Evolutionary conservation across 23 tunicate genomes (phyloP).

Genomic region (Halocynthia aurantium): DNA sequence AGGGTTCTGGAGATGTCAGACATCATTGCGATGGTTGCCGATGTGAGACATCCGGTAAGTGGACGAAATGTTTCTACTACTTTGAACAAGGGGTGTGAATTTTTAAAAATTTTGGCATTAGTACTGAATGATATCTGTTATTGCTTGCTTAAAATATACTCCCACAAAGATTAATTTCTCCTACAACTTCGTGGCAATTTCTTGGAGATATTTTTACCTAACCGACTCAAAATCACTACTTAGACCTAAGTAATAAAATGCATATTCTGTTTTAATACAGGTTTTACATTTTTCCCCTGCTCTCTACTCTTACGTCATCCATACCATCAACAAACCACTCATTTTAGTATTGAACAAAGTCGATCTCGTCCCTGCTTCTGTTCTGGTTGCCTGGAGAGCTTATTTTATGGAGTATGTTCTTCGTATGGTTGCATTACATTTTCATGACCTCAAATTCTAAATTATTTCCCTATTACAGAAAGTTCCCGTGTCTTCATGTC

Average conservation of each 20-base stretch:
- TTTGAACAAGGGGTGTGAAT: neutral
- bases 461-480: constrained; percentile 13
- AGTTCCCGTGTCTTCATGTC: constrained; percentile 62
- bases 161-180: no score
- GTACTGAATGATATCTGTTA: no score
- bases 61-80: no score
- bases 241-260: no score
- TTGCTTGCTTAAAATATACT: no score
- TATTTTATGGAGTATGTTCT: constrained; percentile 54
- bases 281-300: constrained; percentile 92
- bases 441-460: neutral
- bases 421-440: neutral
- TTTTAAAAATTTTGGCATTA: no score
- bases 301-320: constrained; percentile 58
- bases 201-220: no score
- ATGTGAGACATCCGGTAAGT: constrained; percentile 87
- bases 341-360: constrained; percentile 81
- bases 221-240: no score
- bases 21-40: constrained; percentile 87
- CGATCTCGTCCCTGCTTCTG: constrained; percentile 83
- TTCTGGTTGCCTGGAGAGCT: constrained; percentile 70
- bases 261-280: neutral
- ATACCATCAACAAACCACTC: constrained; percentile 45
- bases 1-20: constrained; percentile 84
- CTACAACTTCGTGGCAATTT: no score